These are phyloP conservation scores for Forbesichthys agassizii DNA, from an alignment of 2,113 vertebrate genomes.

Conservation along the genomic window DNA sequence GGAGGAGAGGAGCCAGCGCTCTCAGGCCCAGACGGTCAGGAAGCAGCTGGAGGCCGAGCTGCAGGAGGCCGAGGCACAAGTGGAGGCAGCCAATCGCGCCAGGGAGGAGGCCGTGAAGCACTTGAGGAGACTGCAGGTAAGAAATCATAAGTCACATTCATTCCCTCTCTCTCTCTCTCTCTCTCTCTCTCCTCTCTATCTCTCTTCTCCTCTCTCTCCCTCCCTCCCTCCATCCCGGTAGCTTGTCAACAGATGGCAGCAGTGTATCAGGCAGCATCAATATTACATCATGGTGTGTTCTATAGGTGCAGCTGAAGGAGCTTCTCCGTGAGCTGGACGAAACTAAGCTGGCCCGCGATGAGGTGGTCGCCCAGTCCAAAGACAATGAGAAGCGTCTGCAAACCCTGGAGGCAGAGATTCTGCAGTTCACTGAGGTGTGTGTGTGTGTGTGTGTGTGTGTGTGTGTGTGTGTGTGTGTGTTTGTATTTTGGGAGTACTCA, in stretches of 20 bases:
- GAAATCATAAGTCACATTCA: too few relatives aligned
- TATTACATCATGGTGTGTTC: background rate
- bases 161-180: too few relatives aligned
- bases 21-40: constrained; percentile 77
- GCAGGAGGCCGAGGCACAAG: constrained; percentile 82
- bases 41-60: constrained; percentile 87
- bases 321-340: constrained; percentile 86
- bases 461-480: constrained; percentile 52
- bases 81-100: constrained; percentile 75
- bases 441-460: constrained; percentile 2
- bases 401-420: constrained; percentile 83
- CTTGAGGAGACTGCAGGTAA: constrained; percentile 84
- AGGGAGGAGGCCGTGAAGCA: constrained; percentile 85
- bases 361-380: constrained; percentile 78
- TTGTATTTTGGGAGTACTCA: too few relatives aligned
- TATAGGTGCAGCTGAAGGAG: constrained; percentile 87
- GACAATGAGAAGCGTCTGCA: constrained; percentile 89
- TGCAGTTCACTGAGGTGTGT: constrained; percentile 85
- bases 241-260: too few relatives aligned
- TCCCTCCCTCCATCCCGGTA: too few relatives aligned
- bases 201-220: too few relatives aligned
- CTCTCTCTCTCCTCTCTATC: too few relatives aligned
- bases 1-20: constrained; percentile 85
- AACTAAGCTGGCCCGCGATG: constrained; percentile 78
- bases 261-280: too few relatives aligned